Base-by-base conservation (phyloP, 2,797 vertebrate genomes). In the Enteromius fasciolatus region DNA sequence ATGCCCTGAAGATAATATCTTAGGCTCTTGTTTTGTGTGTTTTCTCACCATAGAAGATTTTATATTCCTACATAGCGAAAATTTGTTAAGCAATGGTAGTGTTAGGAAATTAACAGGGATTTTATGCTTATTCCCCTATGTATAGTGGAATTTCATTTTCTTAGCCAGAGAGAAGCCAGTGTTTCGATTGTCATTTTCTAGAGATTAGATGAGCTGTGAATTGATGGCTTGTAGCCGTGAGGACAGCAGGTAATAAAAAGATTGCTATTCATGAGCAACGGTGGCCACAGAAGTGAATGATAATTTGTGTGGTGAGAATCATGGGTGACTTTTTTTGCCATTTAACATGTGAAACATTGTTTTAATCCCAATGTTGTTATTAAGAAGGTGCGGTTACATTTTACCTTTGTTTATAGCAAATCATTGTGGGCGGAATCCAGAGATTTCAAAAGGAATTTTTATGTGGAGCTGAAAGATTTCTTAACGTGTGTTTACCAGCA, bases 101-200 rank as follows among this genome's bases (percentile, higher is more conserved):
- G 25, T 57, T 69, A 28, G 33, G 44, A 67, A 66, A 59, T 81
- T 72, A 82, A 44, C 75, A 77, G 9, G 59, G 63, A 57, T 88
- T 78, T 88, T 79, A 52, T 63, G 23, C 86, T 69, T 86, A 87
- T 87, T 90, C 86, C 86, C 79, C 79, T 2, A 57, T 78, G 68
- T 84, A 80, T 83, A 85, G 76, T 52, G 68, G 33, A 50, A 68
- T 80, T 85, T 84, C 88, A 87, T 89, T 89, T 77, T 66, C 83
- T 78, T 41, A 80, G 84, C 84, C 86, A 90, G 88, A 90, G 87
- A 90, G 87, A 63, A 31, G 83, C 76, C 63, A 54, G 83, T 84
- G 80, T 86, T 89, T 86, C 69, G 73, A 87, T 87, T 89, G 85
- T 90, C 83, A 87, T 86, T 90, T 90, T 87, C 61, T 23, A 75